phyloP scores from a whole-genome alignment of 2,797 vertebrate genomes.

The Cygnus olor region DNA sequence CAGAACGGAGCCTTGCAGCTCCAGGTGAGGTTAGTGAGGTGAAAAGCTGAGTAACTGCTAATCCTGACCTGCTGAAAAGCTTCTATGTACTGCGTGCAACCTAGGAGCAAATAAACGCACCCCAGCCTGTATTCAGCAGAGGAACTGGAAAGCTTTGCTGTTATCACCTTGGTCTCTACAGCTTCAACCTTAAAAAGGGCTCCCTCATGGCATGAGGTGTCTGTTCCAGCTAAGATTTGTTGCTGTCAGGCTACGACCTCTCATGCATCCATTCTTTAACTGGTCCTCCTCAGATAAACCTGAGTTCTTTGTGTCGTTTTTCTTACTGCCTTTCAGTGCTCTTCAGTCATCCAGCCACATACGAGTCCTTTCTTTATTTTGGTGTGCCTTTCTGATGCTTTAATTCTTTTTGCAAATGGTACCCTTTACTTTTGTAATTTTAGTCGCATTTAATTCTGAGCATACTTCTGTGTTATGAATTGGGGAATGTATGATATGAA shows the following conservation, averaged over 20 bases:
- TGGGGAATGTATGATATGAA: background rate
- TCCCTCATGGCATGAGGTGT: background rate
- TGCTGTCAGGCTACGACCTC: background rate
- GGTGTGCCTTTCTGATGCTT: background rate
- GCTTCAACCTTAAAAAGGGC: background rate
- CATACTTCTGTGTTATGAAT: accelerated
- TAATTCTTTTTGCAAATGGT: background rate
- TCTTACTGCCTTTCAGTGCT: background rate
- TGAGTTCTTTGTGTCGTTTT: background rate
- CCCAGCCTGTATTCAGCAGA: background rate
- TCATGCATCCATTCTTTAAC: background rate
- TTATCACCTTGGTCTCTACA: background rate
- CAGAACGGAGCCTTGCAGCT: background rate
- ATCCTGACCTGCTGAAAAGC: background rate
- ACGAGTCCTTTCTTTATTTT: background rate
- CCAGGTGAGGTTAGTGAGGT: conserved; percentile 19
- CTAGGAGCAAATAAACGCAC: background rate
- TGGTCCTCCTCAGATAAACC: background rate
- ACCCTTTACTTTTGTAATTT: background rate
- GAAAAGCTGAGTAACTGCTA: background rate
- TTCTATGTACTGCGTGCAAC: background rate
- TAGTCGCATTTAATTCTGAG: background rate
- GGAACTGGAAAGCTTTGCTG: background rate
- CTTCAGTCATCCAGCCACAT: accelerated
- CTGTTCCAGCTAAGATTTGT: background rate